Percentiles rank a stretch among this genome's conserved stretches.
Evolutionary conservation across 2,888 invertebrate species (phyloP).

Genomic region (Sussaba pulchella): DNA sequence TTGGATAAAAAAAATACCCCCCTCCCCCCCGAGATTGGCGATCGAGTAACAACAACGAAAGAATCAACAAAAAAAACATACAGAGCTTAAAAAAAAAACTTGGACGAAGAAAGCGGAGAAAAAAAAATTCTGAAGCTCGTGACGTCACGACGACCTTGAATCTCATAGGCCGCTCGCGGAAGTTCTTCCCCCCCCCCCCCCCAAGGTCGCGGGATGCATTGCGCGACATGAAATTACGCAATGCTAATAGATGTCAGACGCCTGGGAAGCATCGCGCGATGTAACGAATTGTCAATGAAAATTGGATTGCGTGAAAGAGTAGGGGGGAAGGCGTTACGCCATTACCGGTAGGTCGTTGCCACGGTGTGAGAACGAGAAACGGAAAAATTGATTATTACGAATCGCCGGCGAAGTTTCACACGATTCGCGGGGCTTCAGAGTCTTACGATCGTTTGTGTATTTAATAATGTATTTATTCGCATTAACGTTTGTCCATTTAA

Average conservation of each 20-base stretch:
- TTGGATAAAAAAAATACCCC: no score
- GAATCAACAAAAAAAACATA: no score
- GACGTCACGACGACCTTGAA: no score
- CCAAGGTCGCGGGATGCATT: slow-evolving; percentile 54
- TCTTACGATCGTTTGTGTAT: neutral
- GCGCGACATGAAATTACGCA: slow-evolving; percentile 56
- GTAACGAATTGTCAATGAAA: slow-evolving; percentile 39
- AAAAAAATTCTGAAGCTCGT: no score
- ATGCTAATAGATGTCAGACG: slow-evolving; percentile 45
- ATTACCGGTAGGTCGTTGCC: neutral
- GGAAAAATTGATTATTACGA: neutral
- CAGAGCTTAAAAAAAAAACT: neutral
- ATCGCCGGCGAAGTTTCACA: neutral
- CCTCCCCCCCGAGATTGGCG: no score
- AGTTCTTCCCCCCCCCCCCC: slow-evolving; percentile 48
- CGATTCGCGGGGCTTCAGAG: neutral
- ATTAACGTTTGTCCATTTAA: neutral
- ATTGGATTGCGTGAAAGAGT: slow-evolving; percentile 7
- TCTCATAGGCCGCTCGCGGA: slow-evolving; percentile 8
- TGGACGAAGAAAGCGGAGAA: no score
- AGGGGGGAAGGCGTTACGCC: neutral
- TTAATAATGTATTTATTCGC: slow-evolving; percentile 4
- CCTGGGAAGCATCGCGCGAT: neutral
- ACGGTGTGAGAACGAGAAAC: neutral
- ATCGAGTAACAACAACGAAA: no score